Evolutionary conservation across 2,113 vertebrate species (phyloP).

Genomic region (Datnioides undecimradiatus): DNA sequence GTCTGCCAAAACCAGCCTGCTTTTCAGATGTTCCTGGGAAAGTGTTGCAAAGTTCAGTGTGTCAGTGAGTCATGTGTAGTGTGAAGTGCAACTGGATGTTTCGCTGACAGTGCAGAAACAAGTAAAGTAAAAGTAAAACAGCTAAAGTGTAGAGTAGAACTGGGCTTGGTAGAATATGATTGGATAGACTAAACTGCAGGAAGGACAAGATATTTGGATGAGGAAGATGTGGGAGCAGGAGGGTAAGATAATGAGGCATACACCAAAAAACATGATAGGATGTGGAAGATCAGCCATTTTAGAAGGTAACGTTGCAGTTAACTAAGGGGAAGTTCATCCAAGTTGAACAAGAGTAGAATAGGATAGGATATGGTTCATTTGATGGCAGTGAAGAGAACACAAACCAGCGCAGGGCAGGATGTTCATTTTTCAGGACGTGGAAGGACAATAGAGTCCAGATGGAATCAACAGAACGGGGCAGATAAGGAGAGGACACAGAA

Average conservation of each 20-base stretch:
- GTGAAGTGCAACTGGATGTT: neutral
- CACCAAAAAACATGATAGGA: neutral
- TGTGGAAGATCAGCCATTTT: neutral
- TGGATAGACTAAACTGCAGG: neutral
- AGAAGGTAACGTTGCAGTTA: conserved; percentile 2
- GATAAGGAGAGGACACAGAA: neutral
- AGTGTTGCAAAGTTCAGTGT: neutral
- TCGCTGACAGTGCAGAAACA: neutral
- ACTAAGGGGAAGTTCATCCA: neutral
- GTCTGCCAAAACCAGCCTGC: neutral
- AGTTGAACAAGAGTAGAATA: neutral
- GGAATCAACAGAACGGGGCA: conserved; percentile 16
- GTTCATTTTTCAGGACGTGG: neutral
- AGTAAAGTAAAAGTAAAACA: neutral
- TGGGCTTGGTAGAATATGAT: no score
- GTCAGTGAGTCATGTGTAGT: neutral
- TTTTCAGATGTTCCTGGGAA: neutral
- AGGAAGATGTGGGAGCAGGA: neutral
- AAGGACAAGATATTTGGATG: neutral
- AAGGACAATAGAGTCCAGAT: conserved; percentile 23
- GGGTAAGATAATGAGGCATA: neutral
- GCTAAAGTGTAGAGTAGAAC: neutral
- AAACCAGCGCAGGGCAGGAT: neutral
- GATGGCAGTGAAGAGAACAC: neutral
- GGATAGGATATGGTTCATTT: conserved; percentile 10